Base-by-base conservation (phyloP, 2,113 vertebrate species). In the Silurus asotus region DNA sequence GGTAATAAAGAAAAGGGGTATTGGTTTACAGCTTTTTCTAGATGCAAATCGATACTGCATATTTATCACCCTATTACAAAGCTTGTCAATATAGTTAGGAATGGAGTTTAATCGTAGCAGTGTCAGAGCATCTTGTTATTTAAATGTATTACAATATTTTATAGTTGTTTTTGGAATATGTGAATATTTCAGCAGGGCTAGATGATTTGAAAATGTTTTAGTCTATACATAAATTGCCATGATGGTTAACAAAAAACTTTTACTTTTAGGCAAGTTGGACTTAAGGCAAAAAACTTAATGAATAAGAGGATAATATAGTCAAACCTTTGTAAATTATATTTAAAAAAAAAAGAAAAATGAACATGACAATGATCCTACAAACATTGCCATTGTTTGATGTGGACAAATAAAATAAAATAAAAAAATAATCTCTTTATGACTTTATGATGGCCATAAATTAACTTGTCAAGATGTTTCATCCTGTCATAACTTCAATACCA, bases 41-140 rank as follows among this genome's bases (percentile, higher is more conserved):
- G 20, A 75, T 75, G 45, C 48, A 75, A 75, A 75, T 28, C 10
- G 51, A 13, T 84, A 83, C 56, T 83, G 64, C 88, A 88, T 82
- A 67, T 82, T 88, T 75, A 92, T 85, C 80, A 53, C 84, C 59
- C 48, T 70, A 49, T 76, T 65, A 85, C 48, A 72, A 48, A 87
- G 82, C 90, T 81, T 23, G n/a, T 0, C 9, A 0, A 23, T 75
- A 51, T 67, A 65, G 89, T 89, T 88, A 80, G 25, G 9, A 17
- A 48, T 79, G 4, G 19, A 61, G 37, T 81, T 81, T 45, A 25
- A 81, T 17, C 10, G 1, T 45, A 49, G 19, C 10, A 62, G 59
- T 64, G 62, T 64, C 45, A 17, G 3, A n/a, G 45, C 6, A 48
- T 75, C 4, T 75, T 75, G 8, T 51, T 11, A 76, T 76, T 76